Evolutionary conservation across 1,140 invertebrate species (phyloP), one percentile per base, ranked within the genome.

Genomic region (Lethrus apterus): DNA sequence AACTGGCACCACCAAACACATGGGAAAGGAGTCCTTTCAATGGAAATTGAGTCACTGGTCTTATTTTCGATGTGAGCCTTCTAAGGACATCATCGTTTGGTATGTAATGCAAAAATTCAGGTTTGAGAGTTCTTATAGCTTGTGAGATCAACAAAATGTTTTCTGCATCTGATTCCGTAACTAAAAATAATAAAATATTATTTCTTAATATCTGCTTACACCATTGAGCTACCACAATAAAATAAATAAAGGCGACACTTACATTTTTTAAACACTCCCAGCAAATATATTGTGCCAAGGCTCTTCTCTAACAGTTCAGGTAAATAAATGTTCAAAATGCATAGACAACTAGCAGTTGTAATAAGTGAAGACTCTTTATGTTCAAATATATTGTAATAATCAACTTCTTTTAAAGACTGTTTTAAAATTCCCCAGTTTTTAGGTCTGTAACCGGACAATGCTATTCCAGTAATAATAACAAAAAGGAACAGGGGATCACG

Each of bases 391-490:
- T 70, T 51, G 4, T 66, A 46, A 42, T 50, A 48, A 55, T 21
- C 63, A 17, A 46, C 70, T 67, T 18, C 62, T 21, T 4, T 68
- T 54, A 58, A 74, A 62, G 62, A 68, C 43, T 41, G 46, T 50
- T 62, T 58, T 20, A 83, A 57, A 20, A 45, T 52, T 2, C 65
- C 54, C 77, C 78, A 83, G 52, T 71, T 52, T 11, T 63, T 36
- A 2, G 80, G 77, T 33, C 71, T 74, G 55, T 75, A 80, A 62
- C 79, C 74, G 19, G 72, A 74, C 51, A 70, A 69, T 9, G 71
- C 62, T 15, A 77, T 58, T 24, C 65, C 70, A 46, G 68, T 69
- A 42, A 76, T 62, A 47, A 77, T 68, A 19, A 66, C 64, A 48
- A 74, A 69, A 9, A 73, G 57, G 4, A 58, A 53, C 23, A 63